A percentile compares a stretch with the other conserved stretches of the same genome.
phyloP scores from a whole-genome alignment of 1,140 invertebrate genomes.

The Drosophila carrolli region DNA sequence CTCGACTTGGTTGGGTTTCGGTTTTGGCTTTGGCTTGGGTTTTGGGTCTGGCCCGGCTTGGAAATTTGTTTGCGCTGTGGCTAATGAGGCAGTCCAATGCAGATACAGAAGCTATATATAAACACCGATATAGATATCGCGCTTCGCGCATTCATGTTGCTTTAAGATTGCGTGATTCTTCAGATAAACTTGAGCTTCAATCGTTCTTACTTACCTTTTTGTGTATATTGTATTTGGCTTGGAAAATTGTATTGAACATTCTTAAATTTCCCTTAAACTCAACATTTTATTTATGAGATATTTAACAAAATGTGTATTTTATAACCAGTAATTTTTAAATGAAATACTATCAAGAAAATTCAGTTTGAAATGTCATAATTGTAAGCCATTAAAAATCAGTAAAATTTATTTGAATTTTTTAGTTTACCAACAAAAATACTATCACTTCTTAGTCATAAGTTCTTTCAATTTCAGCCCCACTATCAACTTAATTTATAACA shows the following conservation, averaged over 20 bases:
- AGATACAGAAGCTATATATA: constrained; percentile 55
- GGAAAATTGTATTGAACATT: too few relatives aligned
- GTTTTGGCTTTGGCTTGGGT: constrained; percentile 12
- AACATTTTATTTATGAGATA: too few relatives aligned
- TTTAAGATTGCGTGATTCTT: constrained; percentile 5
- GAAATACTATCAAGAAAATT: too few relatives aligned
- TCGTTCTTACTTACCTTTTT: background rate
- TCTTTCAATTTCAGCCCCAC: background rate
- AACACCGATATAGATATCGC: constrained; percentile 12
- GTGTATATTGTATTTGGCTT: too few relatives aligned
- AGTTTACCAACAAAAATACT: background rate
- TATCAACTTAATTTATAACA: background rate
- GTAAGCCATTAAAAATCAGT: too few relatives aligned
- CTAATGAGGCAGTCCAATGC: constrained; percentile 72
- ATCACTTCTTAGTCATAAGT: background rate
- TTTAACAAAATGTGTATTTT: too few relatives aligned
- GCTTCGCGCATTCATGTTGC: background rate
- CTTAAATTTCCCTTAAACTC: too few relatives aligned
- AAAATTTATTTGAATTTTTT: too few relatives aligned
- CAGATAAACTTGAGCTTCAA: background rate
- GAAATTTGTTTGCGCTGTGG: constrained; percentile 73
- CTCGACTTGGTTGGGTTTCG: constrained; percentile 28
- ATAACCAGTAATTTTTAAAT: too few relatives aligned
- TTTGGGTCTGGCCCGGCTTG: constrained; percentile 45
- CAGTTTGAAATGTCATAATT: too few relatives aligned